These are phyloP conservation scores for Camelus bactrianus DNA, from an alignment of 2,113 vertebrate species.

Conservation along the genomic window DNA sequence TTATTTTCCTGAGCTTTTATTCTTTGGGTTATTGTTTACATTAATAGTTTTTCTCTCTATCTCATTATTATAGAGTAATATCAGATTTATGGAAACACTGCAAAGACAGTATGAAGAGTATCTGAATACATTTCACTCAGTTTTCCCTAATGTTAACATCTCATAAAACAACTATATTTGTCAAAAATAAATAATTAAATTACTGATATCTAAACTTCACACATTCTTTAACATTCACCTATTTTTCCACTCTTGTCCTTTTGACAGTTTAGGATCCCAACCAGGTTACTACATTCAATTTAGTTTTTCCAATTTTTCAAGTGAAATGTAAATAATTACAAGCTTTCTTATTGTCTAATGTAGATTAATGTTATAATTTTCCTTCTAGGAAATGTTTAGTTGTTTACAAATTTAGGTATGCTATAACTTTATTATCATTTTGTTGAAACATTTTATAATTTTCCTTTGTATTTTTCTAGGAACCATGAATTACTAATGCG, in stretches of 20 bases:
- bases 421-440: background rate
- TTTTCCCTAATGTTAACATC: background rate
- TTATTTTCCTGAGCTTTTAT: background rate
- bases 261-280: background rate
- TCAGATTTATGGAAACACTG: background rate
- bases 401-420: background rate
- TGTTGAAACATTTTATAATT: background rate
- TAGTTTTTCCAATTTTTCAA: background rate
- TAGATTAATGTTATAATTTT: background rate
- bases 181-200: background rate
- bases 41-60: background rate
- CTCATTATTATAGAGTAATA: background rate
- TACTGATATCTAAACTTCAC: background rate
- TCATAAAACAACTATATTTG: background rate
- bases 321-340: background rate
- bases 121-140: background rate
- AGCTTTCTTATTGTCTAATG: background rate
- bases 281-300: background rate
- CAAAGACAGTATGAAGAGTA: background rate
- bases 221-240: background rate
- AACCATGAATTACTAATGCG: background rate
- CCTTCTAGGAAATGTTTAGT: background rate
- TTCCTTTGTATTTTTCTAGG: background rate
- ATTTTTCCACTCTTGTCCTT: background rate
- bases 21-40: background rate